phyloP scores from a whole-genome alignment of 2,888 invertebrate genomes.

The Agonum fuliginosum region DNA sequence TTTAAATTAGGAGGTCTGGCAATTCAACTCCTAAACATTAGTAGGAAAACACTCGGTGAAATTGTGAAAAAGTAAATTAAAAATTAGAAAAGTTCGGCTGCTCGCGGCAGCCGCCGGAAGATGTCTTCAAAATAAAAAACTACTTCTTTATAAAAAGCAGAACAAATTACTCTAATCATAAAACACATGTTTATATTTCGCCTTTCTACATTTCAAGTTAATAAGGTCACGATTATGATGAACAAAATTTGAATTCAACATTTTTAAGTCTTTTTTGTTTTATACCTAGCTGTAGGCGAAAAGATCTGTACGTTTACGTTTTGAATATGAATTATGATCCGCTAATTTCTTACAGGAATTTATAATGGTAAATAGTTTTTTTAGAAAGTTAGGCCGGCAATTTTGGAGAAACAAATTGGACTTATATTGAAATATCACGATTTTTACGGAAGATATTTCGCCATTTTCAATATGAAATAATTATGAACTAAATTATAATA shows the following conservation, averaged over 20 bases:
- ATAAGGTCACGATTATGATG: too few species aligned
- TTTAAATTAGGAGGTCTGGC: too few species aligned
- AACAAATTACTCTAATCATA: too few species aligned
- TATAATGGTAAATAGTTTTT: slow-evolving; percentile 24
- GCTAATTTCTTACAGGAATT: neutral
- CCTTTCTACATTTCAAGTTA: too few species aligned
- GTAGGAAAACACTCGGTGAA: too few species aligned
- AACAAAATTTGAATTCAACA: neutral
- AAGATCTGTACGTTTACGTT: neutral
- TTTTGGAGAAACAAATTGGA: slow-evolving; percentile 18
- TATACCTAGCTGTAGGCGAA: neutral
- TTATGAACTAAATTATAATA: neutral
- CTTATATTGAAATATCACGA: slow-evolving; percentile 35
- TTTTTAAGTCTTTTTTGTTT: neutral
- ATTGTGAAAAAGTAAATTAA: too few species aligned
- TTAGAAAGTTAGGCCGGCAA: slow-evolving; percentile 29
- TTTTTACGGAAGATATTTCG: neutral
- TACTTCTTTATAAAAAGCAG: too few species aligned
- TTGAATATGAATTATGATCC: slow-evolving; percentile 22
- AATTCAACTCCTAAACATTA: too few species aligned
- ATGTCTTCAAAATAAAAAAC: too few species aligned
- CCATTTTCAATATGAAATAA: neutral
- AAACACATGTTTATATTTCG: too few species aligned
- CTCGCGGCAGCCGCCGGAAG: too few species aligned
- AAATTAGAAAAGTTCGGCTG: too few species aligned